phyloP scores from a whole-genome alignment of 2,888 invertebrate species.

The Nymphalis polychloros region DNA sequence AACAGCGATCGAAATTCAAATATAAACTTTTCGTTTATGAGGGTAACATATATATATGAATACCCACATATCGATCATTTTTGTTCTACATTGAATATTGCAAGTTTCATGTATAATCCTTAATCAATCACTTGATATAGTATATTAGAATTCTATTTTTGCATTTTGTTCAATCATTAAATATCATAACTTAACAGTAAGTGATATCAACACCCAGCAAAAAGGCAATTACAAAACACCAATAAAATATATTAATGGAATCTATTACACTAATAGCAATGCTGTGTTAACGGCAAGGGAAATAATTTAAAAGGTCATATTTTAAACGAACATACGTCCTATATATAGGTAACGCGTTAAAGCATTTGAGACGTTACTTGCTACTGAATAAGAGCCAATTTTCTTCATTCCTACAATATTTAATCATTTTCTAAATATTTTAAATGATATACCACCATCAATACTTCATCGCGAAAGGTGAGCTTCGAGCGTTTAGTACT shows the following conservation, averaged over 20 bases:
- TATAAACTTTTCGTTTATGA: no score
- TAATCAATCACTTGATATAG: no score
- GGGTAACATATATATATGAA: no score
- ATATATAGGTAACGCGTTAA: neutral
- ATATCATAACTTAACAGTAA: neutral
- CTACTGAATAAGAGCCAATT: neutral
- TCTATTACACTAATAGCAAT: constrained; percentile 37
- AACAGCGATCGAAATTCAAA: no score
- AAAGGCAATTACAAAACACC: constrained; percentile 6
- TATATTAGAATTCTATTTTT: no score
- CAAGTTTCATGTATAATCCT: no score
- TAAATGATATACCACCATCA: constrained; percentile 26
- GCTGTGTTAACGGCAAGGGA: constrained; percentile 32
- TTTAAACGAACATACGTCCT: constrained; percentile 26
- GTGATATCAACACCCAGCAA: neutral
- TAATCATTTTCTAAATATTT: constrained; percentile 16
- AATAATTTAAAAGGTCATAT: constrained; percentile 36
- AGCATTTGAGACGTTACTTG: neutral
- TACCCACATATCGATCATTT: no score
- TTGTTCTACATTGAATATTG: no score
- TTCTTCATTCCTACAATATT: neutral
- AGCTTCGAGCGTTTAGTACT: constrained; percentile 28
- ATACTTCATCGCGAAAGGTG: constrained; percentile 36
- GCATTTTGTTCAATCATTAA: neutral
- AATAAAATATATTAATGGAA: constrained; percentile 16